Percentiles rank a stretch among this genome's conserved stretches.
phyloP scores from a whole-genome alignment of 37 sponge, comb jelly and placozoan genomes.

The Chondrosia reniformis region DNA sequence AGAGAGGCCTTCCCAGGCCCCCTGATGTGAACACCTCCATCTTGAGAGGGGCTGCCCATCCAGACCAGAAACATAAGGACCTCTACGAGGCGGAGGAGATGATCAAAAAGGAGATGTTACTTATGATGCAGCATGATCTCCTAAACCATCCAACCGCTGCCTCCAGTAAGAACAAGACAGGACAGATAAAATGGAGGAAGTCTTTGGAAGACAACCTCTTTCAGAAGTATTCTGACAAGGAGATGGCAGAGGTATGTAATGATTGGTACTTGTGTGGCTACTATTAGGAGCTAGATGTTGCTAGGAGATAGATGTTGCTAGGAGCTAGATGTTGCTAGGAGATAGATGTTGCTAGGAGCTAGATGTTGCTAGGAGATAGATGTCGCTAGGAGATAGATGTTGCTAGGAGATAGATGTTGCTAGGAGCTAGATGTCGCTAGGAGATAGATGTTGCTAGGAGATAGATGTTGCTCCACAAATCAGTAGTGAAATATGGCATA shows the following conservation, averaged over 20 bases:
- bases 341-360: too few species aligned
- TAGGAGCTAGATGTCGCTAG: too few species aligned
- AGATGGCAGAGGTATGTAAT: constrained; percentile 44
- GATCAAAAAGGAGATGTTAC: constrained; percentile 86
- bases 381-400: too few species aligned
- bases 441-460: too few species aligned
- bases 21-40: constrained; percentile 74
- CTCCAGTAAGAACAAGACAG: constrained; percentile 23
- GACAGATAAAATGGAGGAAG: constrained; percentile 27
- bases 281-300: background rate
- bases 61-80: constrained; percentile 69
- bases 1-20: constrained; percentile 83
- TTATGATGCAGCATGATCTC: constrained; percentile 78
- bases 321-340: too few species aligned
- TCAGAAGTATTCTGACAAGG: constrained; percentile 54
- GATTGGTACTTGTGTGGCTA: background rate
- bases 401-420: too few species aligned
- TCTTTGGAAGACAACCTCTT: constrained; percentile 50
- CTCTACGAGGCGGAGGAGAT: constrained; percentile 89
- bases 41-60: constrained; percentile 65
- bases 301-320: too few species aligned
- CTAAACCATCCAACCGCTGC: constrained; percentile 65
- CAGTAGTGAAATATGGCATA: too few species aligned
- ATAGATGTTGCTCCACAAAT: too few species aligned
- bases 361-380: too few species aligned